Conservation (phyloP, 2,888 invertebrate species). For the Acrocyrtus sp. region DNA sequence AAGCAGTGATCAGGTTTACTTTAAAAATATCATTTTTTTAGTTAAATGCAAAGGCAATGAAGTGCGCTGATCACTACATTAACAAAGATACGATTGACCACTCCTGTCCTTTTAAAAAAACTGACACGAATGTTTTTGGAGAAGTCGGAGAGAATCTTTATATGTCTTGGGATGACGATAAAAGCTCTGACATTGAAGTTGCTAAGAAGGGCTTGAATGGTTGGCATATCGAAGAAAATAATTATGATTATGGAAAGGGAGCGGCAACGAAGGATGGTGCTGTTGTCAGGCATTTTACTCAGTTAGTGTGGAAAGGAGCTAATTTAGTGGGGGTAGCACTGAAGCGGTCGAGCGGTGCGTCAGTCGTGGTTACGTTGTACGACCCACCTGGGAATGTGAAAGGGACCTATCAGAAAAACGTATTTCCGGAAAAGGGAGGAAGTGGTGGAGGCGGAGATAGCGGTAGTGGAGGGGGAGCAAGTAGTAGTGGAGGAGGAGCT, state of each 20-base stretch:
- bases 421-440: not conserved
- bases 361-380: not conserved
- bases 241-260: not conserved
- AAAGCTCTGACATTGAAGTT: not conserved
- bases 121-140: not conserved
- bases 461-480: not conserved
- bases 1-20: no score
- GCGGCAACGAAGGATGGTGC: not conserved
- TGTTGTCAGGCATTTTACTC: not conserved
- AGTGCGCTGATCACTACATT: not conserved
- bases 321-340: not conserved
- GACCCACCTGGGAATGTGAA: not conserved
- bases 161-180: not conserved
- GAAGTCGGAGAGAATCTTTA: not conserved
- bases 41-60: not conserved
- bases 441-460: not conserved
- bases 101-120: not conserved
- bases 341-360: not conserved
- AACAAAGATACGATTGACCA: not conserved
- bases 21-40: not conserved
- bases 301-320: not conserved
- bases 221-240: not conserved
- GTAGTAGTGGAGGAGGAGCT: not conserved
- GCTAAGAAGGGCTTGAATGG: not conserved
- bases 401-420: not conserved